Evolutionary conservation across 1,140 invertebrate species (phyloP).

Genomic region (Idris sp.): DNA sequence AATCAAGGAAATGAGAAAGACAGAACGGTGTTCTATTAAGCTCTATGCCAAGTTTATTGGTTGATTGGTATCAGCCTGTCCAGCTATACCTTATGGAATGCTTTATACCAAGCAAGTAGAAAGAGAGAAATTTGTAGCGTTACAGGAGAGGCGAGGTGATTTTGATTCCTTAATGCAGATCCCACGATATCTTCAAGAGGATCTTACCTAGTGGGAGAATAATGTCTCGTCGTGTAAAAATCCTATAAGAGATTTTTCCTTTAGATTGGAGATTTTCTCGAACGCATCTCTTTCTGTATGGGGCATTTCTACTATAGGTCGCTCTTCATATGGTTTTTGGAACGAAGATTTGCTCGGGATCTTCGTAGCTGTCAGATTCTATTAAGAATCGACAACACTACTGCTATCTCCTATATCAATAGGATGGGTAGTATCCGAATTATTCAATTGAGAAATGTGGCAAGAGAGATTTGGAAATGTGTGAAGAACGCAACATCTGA

Average conservation of each 20-base stretch:
- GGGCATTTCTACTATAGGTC: slow-evolving; percentile 21
- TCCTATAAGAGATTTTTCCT: no score
- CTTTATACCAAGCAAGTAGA: neutral
- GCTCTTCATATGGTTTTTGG: slow-evolving; percentile 38
- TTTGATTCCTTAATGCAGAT: neutral
- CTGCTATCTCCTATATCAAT: slow-evolving; percentile 72
- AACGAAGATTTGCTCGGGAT: neutral
- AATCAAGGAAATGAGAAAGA: neutral
- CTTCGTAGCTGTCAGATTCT: no score
- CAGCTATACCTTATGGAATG: no score
- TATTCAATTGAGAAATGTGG: slow-evolving; percentile 64
- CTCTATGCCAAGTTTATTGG: neutral
- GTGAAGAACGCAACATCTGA: slow-evolving; percentile 65
- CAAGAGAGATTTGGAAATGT: slow-evolving; percentile 66
- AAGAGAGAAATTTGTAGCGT: neutral
- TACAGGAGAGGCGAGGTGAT: neutral
- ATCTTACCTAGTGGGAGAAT: neutral
- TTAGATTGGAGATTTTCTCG: slow-evolving; percentile 4
- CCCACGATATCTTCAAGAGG: neutral
- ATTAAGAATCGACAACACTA: slow-evolving; percentile 65
- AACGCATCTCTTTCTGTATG: slow-evolving; percentile 31
- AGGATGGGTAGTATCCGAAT: slow-evolving; percentile 70
- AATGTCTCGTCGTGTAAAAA: neutral
- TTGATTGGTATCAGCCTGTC: no score
- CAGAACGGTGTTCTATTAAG: neutral